phyloP scores from a whole-genome alignment of 2,888 invertebrate species.

The Arrhopalites spinosus region DNA sequence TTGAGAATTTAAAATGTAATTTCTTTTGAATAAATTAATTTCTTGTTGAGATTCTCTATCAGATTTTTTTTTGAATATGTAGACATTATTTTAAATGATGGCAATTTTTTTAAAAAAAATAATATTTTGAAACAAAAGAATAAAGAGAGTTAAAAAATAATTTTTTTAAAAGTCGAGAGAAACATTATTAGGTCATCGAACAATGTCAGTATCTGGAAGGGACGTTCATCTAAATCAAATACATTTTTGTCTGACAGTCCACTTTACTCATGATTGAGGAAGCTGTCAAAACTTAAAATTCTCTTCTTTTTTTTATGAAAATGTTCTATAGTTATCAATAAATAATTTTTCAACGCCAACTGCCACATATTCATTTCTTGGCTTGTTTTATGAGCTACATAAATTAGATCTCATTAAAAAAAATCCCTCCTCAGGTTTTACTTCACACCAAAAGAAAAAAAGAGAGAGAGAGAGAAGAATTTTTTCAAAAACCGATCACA shows the following conservation, averaged over 20 bases:
- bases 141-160: too few relatives aligned
- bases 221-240: conserved; percentile 34
- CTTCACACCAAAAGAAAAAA: conserved; percentile 23
- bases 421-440: conserved; percentile 33
- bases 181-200: conserved; percentile 2
- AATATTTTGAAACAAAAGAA: too few relatives aligned
- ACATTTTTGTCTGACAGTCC: conserved; percentile 26
- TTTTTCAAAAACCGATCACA: too few relatives aligned
- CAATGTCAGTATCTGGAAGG: conserved; percentile 8
- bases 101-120: too few relatives aligned
- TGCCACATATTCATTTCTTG: conserved; percentile 30
- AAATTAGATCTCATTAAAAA: conserved; percentile 56
- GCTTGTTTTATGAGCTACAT: conserved; percentile 48
- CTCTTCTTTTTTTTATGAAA: too few relatives aligned
- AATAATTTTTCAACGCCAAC: conserved; percentile 32
- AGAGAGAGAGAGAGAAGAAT: background rate
- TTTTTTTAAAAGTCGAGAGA: too few relatives aligned
- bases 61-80: too few relatives aligned
- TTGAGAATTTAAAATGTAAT: too few relatives aligned
- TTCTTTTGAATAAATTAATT: too few relatives aligned
- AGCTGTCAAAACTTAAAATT: conserved; percentile 44
- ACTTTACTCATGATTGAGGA: conserved; percentile 37
- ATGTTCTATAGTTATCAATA: conserved; percentile 23
- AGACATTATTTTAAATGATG: too few relatives aligned
- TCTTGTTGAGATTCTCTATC: too few relatives aligned